Percentiles rank a stretch among this genome's conserved stretches.
These are phyloP conservation scores for Podarcis siculus DNA, from an alignment of 2,797 vertebrate species.

Conservation along the genomic window DNA sequence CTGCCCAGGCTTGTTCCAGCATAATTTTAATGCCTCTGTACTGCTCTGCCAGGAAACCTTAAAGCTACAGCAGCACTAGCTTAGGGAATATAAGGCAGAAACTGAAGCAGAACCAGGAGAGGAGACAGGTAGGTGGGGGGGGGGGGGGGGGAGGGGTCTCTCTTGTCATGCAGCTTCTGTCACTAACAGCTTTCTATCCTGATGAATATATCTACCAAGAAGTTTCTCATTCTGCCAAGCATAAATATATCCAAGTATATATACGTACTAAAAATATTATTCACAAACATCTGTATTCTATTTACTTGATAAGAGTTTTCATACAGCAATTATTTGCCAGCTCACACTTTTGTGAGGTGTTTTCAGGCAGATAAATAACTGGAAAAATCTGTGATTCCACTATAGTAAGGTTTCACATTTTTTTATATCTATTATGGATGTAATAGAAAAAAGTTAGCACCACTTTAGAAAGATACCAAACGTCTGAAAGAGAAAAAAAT, in stretches of 20 bases:
- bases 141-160: background rate
- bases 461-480: constrained; percentile 64
- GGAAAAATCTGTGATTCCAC: constrained; percentile 42
- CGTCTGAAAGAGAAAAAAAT: constrained; percentile 58
- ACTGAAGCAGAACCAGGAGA: background rate
- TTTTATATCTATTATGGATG: constrained; percentile 75
- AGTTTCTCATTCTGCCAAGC: background rate
- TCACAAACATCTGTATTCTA: background rate
- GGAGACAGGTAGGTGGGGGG: background rate
- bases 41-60: background rate
- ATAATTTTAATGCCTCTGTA: background rate
- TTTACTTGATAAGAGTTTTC: constrained; percentile 41
- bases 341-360: constrained; percentile 73
- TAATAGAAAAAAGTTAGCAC: constrained; percentile 79
- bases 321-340: constrained; percentile 70
- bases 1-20: background rate
- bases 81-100: background rate
- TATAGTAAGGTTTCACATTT: constrained; percentile 77
- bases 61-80: background rate
- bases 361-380: constrained; percentile 55
- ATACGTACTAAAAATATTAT: background rate
- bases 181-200: too few species aligned
- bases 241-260: background rate
- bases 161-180: background rate
- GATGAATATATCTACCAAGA: background rate